phyloP scores from a whole-genome alignment of 2,113 vertebrate genomes.

The Grammomys dolichurus region DNA sequence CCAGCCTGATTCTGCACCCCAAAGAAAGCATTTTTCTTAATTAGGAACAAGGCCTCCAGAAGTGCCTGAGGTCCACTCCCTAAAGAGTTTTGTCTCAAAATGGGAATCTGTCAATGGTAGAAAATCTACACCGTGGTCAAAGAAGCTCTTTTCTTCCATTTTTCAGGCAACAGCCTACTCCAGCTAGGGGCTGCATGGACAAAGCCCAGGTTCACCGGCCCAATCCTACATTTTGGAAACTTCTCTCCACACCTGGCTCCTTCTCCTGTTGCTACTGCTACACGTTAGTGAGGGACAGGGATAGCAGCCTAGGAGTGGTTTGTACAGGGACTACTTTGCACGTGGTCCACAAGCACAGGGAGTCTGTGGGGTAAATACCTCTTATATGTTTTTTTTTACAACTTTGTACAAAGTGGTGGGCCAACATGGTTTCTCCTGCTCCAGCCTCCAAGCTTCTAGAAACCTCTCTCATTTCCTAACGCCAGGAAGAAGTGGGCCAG shows the following conservation, averaged over 20 bases:
- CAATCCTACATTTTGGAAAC: neutral
- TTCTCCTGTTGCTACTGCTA: neutral
- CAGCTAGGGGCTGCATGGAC: neutral
- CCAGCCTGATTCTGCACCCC: neutral
- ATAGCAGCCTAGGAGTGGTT: accelerated
- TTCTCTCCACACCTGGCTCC: neutral
- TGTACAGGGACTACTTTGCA: neutral
- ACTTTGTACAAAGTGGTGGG: neutral
- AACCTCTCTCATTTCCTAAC: slow-evolving; percentile 43
- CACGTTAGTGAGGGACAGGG: neutral
- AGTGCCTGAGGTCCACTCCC: neutral
- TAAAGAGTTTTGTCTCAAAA: neutral
- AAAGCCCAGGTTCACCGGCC: neutral
- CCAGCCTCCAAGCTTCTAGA: slow-evolving; percentile 31
- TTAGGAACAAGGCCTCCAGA: slow-evolving; percentile 20
- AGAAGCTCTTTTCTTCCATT: neutral
- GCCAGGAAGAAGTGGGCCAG: neutral
- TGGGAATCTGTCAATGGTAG: neutral
- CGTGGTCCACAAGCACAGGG: neutral
- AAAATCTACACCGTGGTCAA: neutral
- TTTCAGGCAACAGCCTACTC: neutral
- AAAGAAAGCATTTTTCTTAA: slow-evolving; percentile 48
- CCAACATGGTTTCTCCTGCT: neutral
- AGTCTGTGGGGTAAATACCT: neutral
- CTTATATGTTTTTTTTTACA: neutral